Base-by-base conservation (phyloP, 2,888 invertebrate genomes). In the Amblyteles armatorius region DNA sequence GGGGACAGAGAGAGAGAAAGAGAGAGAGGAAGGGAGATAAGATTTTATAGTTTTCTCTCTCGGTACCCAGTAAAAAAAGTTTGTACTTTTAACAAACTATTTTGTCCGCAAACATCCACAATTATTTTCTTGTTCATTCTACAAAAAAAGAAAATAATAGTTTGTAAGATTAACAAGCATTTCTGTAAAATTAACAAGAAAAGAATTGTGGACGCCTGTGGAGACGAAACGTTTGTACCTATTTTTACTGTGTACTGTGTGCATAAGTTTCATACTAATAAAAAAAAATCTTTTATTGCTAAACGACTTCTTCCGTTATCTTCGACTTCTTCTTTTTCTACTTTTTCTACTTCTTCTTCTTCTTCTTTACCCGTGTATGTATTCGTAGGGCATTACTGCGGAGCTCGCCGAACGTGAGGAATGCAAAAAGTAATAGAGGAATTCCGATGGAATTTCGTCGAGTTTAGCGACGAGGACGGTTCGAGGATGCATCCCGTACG, bases 281-380 rank as follows among this genome's bases (percentile, higher is more conserved):
- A 48, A 36, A 55, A 71, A 74, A 74, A 72, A 83, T 16, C 19
- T 73, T 71, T 83, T 48, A 83, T 65, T 44, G 74, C 71, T 76
- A 77, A 79, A 83, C 69, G 55, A n/a, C 55, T 65, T 50, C 67
- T 65, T 50, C 57, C 57, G 55, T 78, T 78, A 69, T 57, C 68
- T n/a, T 57, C 16, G 7, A 29, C 68, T 29, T 57, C 44, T 44
- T 29, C 44, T 26, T 29, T 44, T 19, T 40, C 67, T 40, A 7
- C 44, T 48, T 48, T 48, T 48, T 48, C 44, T 48, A 5, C 13
- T 48, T 60, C 69, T 29, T 60, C 13, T 4, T 33, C 44, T 29
- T 29, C 44, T 29, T 33, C 57, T 57, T 57, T 57, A 57, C 11
- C 11, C 3, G 22, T 22, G 26, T 57, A 13, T 57, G 22, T 48